Conservation (phyloP, 2,888 invertebrate genomes). For the Gnatocerus cornutus region DNA sequence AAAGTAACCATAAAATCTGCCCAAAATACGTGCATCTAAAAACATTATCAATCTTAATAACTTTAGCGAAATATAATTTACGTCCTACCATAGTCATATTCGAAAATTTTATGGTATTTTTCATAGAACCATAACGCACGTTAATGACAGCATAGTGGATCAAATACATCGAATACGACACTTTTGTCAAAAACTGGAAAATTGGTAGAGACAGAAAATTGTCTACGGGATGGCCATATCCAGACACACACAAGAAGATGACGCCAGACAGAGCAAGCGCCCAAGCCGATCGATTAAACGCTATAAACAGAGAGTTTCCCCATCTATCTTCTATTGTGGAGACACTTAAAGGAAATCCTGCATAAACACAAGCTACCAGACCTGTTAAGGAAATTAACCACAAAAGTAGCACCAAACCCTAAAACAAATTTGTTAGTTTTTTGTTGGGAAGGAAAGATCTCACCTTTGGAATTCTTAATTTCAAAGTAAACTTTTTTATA, state of each 20-base stretch:
- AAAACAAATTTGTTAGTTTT: not conserved
- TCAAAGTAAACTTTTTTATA: not conserved
- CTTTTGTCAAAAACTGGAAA: slow-evolving; percentile 72
- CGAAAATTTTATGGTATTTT: slow-evolving; percentile 12
- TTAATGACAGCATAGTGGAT: slow-evolving; percentile 64
- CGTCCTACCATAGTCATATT: slow-evolving; percentile 9
- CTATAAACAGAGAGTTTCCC: slow-evolving; percentile 11
- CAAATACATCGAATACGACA: slow-evolving; percentile 73
- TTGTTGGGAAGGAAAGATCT: not conserved
- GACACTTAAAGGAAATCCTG: slow-evolving; percentile 1
- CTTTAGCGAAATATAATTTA: slow-evolving; percentile 9
- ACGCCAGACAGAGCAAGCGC: slow-evolving; percentile 21
- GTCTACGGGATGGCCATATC: slow-evolving; percentile 67
- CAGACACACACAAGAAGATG: slow-evolving; percentile 36
- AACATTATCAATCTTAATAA: no score
- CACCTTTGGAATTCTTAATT: not conserved
- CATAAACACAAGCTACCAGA: slow-evolving; percentile 31
- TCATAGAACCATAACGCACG: slow-evolving; percentile 29
- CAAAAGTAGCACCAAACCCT: not conserved
- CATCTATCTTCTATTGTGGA: slow-evolving; percentile 5
- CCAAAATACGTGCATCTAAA: slow-evolving; percentile 26
- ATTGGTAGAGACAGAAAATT: slow-evolving; percentile 68
- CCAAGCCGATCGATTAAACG: slow-evolving; percentile 40
- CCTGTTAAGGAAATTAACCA: slow-evolving; percentile 34
- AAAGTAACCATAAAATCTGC: slow-evolving; percentile 40